Conservation (phyloP, 2,113 vertebrate genomes). For the Paratilapia polleni region DNA sequence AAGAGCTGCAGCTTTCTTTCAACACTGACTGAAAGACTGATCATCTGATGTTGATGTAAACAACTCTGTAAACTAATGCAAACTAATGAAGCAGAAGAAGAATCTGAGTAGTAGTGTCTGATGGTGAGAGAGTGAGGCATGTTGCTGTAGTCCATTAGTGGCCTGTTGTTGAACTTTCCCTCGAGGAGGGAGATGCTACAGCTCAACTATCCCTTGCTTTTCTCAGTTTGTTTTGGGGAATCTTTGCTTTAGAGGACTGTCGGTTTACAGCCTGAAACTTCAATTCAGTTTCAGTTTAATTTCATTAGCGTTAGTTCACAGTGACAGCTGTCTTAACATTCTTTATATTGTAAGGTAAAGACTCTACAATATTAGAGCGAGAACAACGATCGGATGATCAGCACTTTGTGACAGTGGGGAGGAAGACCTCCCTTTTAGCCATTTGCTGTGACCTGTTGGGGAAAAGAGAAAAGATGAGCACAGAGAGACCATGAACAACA, state of each 20-base stretch:
- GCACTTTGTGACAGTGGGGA: not conserved
- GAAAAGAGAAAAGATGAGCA: no score
- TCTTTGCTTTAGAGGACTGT: not conserved
- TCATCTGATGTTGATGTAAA: not conserved
- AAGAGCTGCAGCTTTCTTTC: not conserved
- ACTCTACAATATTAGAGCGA: not conserved
- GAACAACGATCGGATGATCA: not conserved
- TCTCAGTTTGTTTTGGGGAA: not conserved
- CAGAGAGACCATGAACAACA: not conserved
- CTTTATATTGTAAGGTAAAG: rapidly evolving
- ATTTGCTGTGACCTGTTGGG: not conserved
- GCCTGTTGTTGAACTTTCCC: not conserved
- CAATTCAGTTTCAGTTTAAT: not conserved
- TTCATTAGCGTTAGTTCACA: not conserved
- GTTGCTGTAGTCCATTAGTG: not conserved
- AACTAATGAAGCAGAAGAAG: not conserved
- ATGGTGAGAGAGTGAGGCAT: not conserved
- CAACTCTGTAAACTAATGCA: not conserved
- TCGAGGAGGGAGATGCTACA: not conserved
- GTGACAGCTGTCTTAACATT: not conserved
- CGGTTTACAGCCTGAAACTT: not conserved
- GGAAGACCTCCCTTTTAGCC: not conserved
- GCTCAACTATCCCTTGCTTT: not conserved
- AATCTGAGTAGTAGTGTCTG: not conserved
- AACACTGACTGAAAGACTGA: not conserved